phyloP scores from a whole-genome alignment of 2,888 invertebrate species.

The Nemoura dubitans region DNA sequence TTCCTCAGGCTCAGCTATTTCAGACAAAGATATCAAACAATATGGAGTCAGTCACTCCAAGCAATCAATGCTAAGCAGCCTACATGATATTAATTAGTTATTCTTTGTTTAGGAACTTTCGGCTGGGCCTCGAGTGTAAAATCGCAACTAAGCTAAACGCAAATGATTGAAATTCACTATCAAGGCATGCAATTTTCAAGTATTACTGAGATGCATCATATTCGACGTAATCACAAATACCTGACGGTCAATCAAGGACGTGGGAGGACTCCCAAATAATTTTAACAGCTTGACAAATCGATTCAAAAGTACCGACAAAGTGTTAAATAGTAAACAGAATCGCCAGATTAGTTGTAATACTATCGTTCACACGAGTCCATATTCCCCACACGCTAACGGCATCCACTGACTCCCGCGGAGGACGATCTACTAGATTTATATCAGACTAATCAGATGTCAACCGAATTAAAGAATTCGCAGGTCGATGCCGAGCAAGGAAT shows the following conservation, averaged over 20 bases:
- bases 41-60: constrained; percentile 9
- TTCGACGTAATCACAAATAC: constrained; percentile 58
- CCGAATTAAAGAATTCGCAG: constrained; percentile 58
- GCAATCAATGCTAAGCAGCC: constrained; percentile 12
- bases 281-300: constrained; percentile 68
- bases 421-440: neutral
- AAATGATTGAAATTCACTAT: too few species aligned
- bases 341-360: constrained; percentile 50
- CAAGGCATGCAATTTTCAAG: neutral
- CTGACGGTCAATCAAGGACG: constrained; percentile 64
- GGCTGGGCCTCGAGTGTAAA: neutral
- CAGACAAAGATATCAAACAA: constrained; percentile 1
- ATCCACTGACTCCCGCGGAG: neutral
- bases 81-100: constrained; percentile 14
- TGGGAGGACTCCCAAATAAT: constrained; percentile 59
- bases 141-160: neutral
- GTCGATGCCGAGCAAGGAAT: constrained; percentile 60
- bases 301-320: constrained; percentile 58
- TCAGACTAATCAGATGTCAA: neutral
- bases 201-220: neutral
- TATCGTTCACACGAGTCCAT: neutral
- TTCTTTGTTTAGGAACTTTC: neutral
- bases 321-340: constrained; percentile 52
- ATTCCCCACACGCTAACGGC: neutral
- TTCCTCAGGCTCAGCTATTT: neutral